Conservation (phyloP, 2,888 invertebrate species). For the Volucella zonaria region DNA sequence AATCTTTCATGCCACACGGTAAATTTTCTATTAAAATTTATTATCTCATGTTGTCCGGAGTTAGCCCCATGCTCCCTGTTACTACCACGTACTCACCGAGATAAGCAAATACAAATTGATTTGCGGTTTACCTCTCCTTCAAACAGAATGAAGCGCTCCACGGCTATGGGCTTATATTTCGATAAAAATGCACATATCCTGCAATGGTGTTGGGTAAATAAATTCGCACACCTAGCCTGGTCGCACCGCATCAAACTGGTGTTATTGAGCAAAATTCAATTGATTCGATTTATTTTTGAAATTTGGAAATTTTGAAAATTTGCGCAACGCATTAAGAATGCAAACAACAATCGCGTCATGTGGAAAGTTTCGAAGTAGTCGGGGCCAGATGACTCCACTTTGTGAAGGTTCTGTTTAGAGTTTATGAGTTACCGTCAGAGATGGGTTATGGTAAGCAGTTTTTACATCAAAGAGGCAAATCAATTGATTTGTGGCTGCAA, state of each 20-base stretch:
- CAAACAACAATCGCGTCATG: slow-evolving; percentile 54
- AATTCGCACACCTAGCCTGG: background rate
- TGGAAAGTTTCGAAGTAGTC: slow-evolving; percentile 35
- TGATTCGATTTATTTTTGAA: slow-evolving; percentile 66
- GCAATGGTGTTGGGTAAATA: slow-evolving; percentile 5
- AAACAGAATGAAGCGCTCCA: slow-evolving; percentile 19
- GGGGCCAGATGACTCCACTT: too few species aligned
- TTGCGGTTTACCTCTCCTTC: slow-evolving; percentile 29
- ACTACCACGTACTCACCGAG: slow-evolving; percentile 19
- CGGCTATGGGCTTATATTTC: slow-evolving; percentile 11
- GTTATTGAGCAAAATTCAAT: slow-evolving; percentile 51
- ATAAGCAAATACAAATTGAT: slow-evolving; percentile 58
- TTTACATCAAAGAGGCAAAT: slow-evolving; percentile 41
- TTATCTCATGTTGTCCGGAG: slow-evolving; percentile 4
- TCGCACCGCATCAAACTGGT: background rate
- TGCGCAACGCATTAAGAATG: slow-evolving; percentile 60
- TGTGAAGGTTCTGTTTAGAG: too few species aligned
- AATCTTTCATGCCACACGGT: background rate
- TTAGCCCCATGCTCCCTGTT: background rate
- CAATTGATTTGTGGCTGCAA: slow-evolving; percentile 61
- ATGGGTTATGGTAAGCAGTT: slow-evolving; percentile 17
- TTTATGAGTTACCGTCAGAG: background rate
- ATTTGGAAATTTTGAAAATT: slow-evolving; percentile 54
- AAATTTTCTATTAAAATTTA: slow-evolving; percentile 12
- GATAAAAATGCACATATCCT: slow-evolving; percentile 58